phyloP scores from a whole-genome alignment of 2,888 invertebrate genomes.

The Eupithecia subfuscata region DNA sequence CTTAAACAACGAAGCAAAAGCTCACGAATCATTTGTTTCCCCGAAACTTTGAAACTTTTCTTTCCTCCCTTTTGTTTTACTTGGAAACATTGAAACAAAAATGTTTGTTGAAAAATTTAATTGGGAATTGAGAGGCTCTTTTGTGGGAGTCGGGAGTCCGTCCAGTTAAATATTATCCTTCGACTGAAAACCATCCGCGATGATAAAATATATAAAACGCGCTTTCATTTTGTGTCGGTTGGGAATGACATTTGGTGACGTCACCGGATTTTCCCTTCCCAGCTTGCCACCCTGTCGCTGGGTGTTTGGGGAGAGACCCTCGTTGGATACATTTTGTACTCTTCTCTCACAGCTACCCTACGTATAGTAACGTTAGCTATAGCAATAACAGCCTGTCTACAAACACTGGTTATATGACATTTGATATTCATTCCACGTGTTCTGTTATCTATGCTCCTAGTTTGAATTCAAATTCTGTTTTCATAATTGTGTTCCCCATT shows the following conservation, averaged over 20 bases:
- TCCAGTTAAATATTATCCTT: conserved; percentile 54
- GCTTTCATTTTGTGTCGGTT: conserved; percentile 64
- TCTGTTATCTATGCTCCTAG: conserved; percentile 32
- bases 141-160: conserved; percentile 46
- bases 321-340: conserved; percentile 44
- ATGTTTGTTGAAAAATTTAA: conserved; percentile 33
- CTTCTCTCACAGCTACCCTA: conserved; percentile 46
- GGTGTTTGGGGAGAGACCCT: conserved; percentile 32
- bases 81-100: conserved; percentile 39
- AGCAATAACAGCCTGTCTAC: conserved; percentile 47
- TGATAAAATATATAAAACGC: conserved; percentile 66
- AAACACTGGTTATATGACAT: conserved; percentile 28
- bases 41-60: conserved; percentile 47
- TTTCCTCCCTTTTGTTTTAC: conserved; percentile 41
- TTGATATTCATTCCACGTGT: conserved; percentile 38
- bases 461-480: conserved; percentile 21
- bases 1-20: conserved; percentile 39
- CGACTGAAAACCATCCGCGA: conserved; percentile 61
- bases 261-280: conserved; percentile 50
- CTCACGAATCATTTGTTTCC: conserved; percentile 46
- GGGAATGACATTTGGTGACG: conserved; percentile 66
- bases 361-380: conserved; percentile 37
- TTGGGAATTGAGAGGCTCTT: conserved; percentile 42
- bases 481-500: conserved; percentile 16
- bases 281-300: conserved; percentile 32